A percentile compares a stretch with the other conserved stretches of the same genome.
phyloP scores from a whole-genome alignment of 92 coral and sea anemone species.

The Anthopleura xanthogrammica region DNA sequence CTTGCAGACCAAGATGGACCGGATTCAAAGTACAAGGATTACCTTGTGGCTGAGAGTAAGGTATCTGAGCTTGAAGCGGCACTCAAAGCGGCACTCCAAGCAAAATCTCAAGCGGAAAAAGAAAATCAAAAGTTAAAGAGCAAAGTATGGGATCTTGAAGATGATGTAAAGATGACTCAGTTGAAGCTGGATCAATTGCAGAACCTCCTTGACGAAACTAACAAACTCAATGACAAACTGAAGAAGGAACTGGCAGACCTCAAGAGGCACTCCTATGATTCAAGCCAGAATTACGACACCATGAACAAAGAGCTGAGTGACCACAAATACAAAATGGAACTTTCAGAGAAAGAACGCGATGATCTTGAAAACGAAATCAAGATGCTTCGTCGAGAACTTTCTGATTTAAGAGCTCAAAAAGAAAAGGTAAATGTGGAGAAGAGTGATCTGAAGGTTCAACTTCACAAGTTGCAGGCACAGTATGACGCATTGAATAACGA shows the following conservation, averaged over 20 bases:
- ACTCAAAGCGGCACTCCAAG: conserved; percentile 65
- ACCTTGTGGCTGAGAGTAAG: conserved; percentile 40
- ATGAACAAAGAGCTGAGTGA: conserved; percentile 55
- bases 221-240: conserved; percentile 75
- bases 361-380: conserved; percentile 62
- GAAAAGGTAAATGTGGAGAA: conserved; percentile 62
- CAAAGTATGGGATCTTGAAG: conserved; percentile 69
- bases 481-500: conserved; percentile 54
- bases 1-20: conserved; percentile 51
- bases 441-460: conserved; percentile 63
- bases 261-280: conserved; percentile 69
- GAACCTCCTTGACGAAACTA: conserved; percentile 59
- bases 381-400: conserved; percentile 67
- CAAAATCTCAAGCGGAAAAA: conserved; percentile 53
- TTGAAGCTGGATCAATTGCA: conserved; percentile 64
- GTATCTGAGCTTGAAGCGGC: conserved; percentile 67
- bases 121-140: conserved; percentile 65
- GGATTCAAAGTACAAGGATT: conserved; percentile 50
- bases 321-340: conserved; percentile 50
- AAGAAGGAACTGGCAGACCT: conserved; percentile 63
- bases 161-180: conserved; percentile 60
- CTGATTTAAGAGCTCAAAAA: conserved; percentile 61
- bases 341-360: conserved; percentile 69
- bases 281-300: conserved; percentile 56
- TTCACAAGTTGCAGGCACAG: conserved; percentile 57